A percentile compares a stretch with the other conserved stretches of the same genome.
Evolutionary conservation across 2,888 invertebrate species (phyloP).

Genomic region (Coelinius sp.): DNA sequence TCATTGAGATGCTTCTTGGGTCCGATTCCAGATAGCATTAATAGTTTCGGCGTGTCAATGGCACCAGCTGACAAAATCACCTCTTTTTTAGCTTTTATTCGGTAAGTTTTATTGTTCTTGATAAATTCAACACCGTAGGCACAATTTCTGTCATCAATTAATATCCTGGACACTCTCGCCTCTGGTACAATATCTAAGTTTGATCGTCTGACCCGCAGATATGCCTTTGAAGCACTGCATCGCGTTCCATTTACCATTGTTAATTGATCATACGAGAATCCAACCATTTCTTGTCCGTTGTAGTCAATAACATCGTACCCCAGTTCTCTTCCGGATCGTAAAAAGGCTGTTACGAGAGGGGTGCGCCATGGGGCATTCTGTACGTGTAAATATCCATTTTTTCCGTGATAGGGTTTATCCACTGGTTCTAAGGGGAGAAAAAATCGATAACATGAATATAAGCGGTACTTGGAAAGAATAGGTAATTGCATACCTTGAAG

Average conservation of each 20-base stretch:
- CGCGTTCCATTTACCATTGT: constrained; percentile 71
- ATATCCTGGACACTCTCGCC: constrained; percentile 59
- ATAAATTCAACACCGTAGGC: constrained; percentile 66
- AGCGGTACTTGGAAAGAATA: too few species aligned
- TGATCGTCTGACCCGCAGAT: constrained; percentile 69
- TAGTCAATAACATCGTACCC: constrained; percentile 61
- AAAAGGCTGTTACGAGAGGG: constrained; percentile 62
- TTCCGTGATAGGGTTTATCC: constrained; percentile 71
- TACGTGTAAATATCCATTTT: constrained; percentile 66
- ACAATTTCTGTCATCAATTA: constrained; percentile 59
- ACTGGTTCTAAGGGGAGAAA: constrained; percentile 70
- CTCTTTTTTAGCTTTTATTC: constrained; percentile 75
- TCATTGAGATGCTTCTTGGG: constrained; percentile 75
- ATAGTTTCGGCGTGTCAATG: constrained; percentile 86
- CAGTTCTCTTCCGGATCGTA: constrained; percentile 65
- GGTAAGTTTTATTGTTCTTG: constrained; percentile 74
- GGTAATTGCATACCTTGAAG: constrained; percentile 43
- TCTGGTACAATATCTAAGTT: constrained; percentile 64
- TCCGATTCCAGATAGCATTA: constrained; percentile 63
- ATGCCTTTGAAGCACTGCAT: constrained; percentile 69
- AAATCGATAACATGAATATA: background rate
- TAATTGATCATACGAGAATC: constrained; percentile 73
- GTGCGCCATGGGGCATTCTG: constrained; percentile 68
- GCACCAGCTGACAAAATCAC: constrained; percentile 80
- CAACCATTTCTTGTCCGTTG: constrained; percentile 66